Evolutionary conservation across 2,113 vertebrate species (phyloP), one percentile per base, ranked within the genome.

Genomic region (Lycocorax pyrrhopterus): DNA sequence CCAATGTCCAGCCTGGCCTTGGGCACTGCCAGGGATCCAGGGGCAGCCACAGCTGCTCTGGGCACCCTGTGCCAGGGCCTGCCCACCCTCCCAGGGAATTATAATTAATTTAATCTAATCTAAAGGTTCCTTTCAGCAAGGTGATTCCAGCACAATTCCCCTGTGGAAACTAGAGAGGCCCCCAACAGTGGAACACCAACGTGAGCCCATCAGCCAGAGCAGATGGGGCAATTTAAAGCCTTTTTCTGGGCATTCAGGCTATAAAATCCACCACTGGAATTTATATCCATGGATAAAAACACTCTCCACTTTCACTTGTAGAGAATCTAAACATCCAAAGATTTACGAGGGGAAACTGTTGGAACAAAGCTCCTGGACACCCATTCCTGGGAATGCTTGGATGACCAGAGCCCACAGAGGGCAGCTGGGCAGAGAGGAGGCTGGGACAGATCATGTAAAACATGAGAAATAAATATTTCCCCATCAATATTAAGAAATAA

Each of bases 1-100:
- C 55, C 16, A 15, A 0, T 8, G 6, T 35, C 85, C 68, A n/a
- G 0, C 37, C 37, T 44, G 51, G 58, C 32, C 43, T 4, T 8
- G 59, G 77, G 0, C 68, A 89, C 10, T 67, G 0, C 23, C 69
- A 52, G 52, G 68, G 59, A 66, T 51, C 53, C 84, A 77, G 43
- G 35, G 59, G 10, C 52, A 66, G 59, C 51, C 76, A 16, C 51
- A 58, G 49, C 75, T 49, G 0, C 72, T 37, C 84, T 77, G 62
- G 35, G 43, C 53, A 69, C 10, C n/a, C 43, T 27, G 29, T 27
- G 22, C 53, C 52, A 74, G 33, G 23, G 39, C 41, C 66, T 55
- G 0, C 7, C 60, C 37, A 39, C 25, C n/a, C 39, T 60, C 62
- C 1, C 10, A 12, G 33, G 39, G 53, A 89, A 46, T 39, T 39